These are phyloP conservation scores for Orchestes rusci DNA, from an alignment of 2,888 invertebrate genomes.

Conservation along the genomic window DNA sequence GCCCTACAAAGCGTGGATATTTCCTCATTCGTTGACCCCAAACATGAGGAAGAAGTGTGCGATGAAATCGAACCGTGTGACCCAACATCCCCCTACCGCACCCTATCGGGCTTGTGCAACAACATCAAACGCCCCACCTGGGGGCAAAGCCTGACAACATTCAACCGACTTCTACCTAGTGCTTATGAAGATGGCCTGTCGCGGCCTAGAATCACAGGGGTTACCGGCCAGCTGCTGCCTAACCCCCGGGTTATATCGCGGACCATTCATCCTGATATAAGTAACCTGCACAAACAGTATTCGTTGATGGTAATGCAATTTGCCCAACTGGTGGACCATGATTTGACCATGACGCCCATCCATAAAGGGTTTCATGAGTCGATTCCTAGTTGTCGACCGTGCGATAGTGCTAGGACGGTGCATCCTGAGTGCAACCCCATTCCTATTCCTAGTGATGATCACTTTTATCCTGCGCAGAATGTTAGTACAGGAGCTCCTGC, in stretches of 20 bases:
- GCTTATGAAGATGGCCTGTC: constrained; percentile 81
- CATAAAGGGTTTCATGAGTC: constrained; percentile 86
- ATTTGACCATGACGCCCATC: constrained; percentile 89
- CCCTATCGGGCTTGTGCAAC: constrained; percentile 80
- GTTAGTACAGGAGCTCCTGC: constrained; percentile 73
- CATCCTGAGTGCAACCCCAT: constrained; percentile 94
- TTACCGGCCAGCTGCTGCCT: constrained; percentile 71
- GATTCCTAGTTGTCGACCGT: constrained; percentile 82
- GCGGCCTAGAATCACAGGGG: constrained; percentile 65
- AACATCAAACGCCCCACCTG: constrained; percentile 75
- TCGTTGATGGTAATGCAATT: constrained; percentile 93
- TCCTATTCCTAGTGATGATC: constrained; percentile 80
- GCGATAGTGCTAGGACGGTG: constrained; percentile 76
- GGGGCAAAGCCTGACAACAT: constrained; percentile 79
- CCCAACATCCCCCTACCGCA: constrained; percentile 60
- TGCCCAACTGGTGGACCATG: constrained; percentile 91
- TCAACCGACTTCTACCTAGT: constrained; percentile 76
- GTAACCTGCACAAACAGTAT: constrained; percentile 80
- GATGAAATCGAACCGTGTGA: constrained; percentile 69
- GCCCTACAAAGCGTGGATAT: constrained; percentile 74
- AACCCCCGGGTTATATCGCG: constrained; percentile 83
- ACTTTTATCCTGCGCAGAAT: constrained; percentile 82
- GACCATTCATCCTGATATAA: constrained; percentile 85
- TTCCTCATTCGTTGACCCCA: constrained; percentile 58
- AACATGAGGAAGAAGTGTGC: constrained; percentile 54